Percentiles rank a stretch among this genome's conserved stretches.
Conservation (phyloP, 1,140 invertebrate species). For the Nomia melanderi region DNA sequence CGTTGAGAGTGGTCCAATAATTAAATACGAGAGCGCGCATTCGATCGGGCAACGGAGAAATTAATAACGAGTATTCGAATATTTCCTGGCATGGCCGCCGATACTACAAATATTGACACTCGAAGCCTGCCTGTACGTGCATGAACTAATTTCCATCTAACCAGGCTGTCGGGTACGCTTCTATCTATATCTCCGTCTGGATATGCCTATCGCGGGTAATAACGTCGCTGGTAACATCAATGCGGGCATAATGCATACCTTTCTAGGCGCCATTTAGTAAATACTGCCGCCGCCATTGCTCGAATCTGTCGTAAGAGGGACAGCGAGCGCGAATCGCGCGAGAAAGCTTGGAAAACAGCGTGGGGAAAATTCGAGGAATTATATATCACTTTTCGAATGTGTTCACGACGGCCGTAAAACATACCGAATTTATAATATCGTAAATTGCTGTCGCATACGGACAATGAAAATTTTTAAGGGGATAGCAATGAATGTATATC, state of each 20-base stretch:
- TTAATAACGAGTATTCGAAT: neutral
- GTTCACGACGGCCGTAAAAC: neutral
- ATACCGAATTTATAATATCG: neutral
- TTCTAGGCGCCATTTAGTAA: constrained; percentile 5
- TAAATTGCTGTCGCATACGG: neutral
- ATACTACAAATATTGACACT: constrained; percentile 3
- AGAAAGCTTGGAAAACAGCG: neutral
- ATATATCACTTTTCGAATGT: neutral
- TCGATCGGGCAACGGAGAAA: neutral
- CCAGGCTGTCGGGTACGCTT: neutral
- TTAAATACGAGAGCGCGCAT: neutral
- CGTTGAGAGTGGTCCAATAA: neutral
- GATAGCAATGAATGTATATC: too few relatives aligned
- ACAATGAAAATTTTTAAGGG: too few relatives aligned
- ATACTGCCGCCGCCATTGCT: neutral
- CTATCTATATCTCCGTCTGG: too few relatives aligned
- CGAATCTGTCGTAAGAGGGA: neutral
- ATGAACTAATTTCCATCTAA: neutral
- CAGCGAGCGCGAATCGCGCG: neutral
- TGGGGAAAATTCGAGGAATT: neutral
- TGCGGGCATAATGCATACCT: constrained; percentile 15
- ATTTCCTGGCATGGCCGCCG: neutral
- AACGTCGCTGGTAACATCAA: constrained; percentile 35
- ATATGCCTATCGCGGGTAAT: neutral
- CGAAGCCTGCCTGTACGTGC: neutral